Evolutionary conservation across 2,113 vertebrate species (phyloP), one percentile per base, ranked within the genome.

Genomic region (Capra hircus): DNA sequence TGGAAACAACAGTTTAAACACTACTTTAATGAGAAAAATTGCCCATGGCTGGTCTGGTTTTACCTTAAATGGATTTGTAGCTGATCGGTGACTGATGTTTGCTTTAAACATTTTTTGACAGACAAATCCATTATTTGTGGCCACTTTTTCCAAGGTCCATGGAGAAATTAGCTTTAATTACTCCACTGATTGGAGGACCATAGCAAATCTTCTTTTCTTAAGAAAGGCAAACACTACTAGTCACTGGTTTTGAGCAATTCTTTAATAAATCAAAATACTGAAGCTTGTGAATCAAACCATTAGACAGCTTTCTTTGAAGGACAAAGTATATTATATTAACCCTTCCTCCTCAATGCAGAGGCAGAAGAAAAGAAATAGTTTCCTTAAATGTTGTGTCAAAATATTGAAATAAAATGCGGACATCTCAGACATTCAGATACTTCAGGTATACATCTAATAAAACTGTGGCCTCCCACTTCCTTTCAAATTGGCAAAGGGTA

Each of bases 51-150:
- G 6, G 78, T 83, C 64, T 92, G 48, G 43, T 92, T 62, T 15
- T 81, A 33, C 36, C 59, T 94, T 96, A 96, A 92, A 90, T 90
- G 88, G 57, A 95, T 96, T 90, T 97, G 95, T 13, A 90, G 77
- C 55, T 91, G 59, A 91, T 92, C 16, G 1, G 16, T 82, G 52
- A 84, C 89, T 87, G 84, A 64, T 88, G 27, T 81, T 96, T 64
- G 19, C 80, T 82, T 94, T 36, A 96, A 98, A 95, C 88, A 88
- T 62, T 97, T 85, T 88, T 92, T 78, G 95, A 97, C 88, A 88
- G 71, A 95, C 43, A 96, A 95, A 95, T n/a, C 88, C 92, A 97
- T 97, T 97, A 97, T 91, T 95, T 85, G 85, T 94, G 96, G 95
- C 57, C 84, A 85, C 64, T 64, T 98, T 96, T 82, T 53, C 52